Conservation (phyloP, 1,140 invertebrate species). For the Planococcus citri region DNA sequence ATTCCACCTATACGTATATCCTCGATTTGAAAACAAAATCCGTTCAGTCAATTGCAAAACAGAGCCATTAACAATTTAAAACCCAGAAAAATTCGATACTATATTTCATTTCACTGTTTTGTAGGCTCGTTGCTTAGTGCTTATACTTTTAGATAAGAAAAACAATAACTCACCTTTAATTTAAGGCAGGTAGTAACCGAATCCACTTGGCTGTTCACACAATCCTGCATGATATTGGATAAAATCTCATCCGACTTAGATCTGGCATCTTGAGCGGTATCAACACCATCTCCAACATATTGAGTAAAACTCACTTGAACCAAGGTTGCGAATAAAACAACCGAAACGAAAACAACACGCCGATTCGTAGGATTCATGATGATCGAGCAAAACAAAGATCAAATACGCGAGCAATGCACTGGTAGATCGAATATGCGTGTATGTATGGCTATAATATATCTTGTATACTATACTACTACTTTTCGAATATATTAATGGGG, state of each 20-base stretch:
- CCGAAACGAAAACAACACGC: background rate
- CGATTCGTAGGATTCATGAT: conserved; percentile 3
- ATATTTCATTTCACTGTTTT: background rate
- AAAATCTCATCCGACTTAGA: conserved; percentile 1
- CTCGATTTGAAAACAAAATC: too few relatives aligned
- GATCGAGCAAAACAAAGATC: background rate
- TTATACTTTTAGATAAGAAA: background rate
- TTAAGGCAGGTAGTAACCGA: background rate
- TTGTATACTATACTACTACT: too few relatives aligned
- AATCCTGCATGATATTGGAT: background rate
- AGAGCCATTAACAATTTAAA: too few relatives aligned
- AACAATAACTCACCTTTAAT: background rate
- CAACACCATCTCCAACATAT: background rate
- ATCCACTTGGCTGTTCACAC: background rate
- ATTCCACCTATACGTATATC: too few relatives aligned
- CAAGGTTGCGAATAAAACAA: background rate
- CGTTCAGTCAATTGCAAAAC: too few relatives aligned
- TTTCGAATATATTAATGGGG: too few relatives aligned
- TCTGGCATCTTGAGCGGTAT: background rate
- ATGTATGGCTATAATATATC: too few relatives aligned
- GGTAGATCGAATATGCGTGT: background rate
- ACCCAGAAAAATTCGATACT: too few relatives aligned
- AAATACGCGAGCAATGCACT: too few relatives aligned
- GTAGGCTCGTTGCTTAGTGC: too few relatives aligned
- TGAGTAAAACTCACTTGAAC: background rate